A percentile compares a stretch with the other conserved stretches of the same genome.
Conservation (phyloP, 1,140 invertebrate genomes). For the Drosophila kikkawai region DNA sequence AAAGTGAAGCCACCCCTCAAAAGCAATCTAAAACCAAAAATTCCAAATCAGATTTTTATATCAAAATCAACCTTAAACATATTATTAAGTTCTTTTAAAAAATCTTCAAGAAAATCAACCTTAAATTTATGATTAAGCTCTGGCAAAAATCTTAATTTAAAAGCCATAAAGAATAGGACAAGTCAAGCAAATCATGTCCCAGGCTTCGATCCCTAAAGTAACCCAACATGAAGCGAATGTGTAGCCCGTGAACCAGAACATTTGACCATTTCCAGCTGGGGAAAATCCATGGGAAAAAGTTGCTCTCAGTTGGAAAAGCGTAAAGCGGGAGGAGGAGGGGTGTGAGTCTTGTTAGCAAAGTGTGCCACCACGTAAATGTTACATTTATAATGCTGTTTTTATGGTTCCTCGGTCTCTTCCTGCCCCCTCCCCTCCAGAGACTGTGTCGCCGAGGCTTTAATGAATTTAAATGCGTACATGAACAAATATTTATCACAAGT, state of each 20-base stretch:
- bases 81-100: neutral
- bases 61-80: neutral
- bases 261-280: conserved; percentile 24
- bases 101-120: neutral
- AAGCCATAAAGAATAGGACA: neutral
- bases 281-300: conserved; percentile 13
- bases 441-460: conserved; percentile 30
- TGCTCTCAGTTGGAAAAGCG: neutral
- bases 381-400: conserved; percentile 83
- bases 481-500: conserved; percentile 9
- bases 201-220: conserved; percentile 18
- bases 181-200: conserved; percentile 18
- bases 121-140: neutral
- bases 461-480: conserved; percentile 48
- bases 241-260: conserved; percentile 24
- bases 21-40: conserved; percentile 20
- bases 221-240: conserved; percentile 15
- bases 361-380: conserved; percentile 73
- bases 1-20: neutral
- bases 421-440: too few species aligned
- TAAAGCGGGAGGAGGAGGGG: neutral
- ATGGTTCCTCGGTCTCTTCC: conserved; percentile 40
- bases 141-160: neutral
- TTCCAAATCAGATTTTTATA: neutral
- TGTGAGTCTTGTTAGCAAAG: conserved; percentile 35